phyloP scores from a whole-genome alignment of 1,140 invertebrate species.

The Littorina saxatilis region DNA sequence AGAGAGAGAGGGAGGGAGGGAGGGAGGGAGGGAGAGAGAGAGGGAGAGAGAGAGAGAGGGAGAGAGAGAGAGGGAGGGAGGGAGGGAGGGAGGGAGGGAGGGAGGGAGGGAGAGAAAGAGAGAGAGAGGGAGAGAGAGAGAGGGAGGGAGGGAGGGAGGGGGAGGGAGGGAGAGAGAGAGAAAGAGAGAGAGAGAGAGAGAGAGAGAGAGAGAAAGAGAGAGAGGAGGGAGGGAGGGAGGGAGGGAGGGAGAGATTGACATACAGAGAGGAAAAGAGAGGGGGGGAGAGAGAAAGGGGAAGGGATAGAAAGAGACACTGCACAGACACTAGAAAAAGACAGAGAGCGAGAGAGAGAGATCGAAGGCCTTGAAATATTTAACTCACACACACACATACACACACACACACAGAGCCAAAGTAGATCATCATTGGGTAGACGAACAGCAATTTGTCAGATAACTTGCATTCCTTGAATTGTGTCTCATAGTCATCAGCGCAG shows the following conservation, averaged over 20 bases:
- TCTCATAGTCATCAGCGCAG: too few relatives aligned
- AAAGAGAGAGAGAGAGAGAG: background rate
- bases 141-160: background rate
- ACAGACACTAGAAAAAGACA: background rate
- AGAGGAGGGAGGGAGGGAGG: background rate
- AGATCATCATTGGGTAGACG: too few relatives aligned
- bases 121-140: background rate
- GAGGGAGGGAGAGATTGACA: too few relatives aligned
- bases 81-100: background rate
- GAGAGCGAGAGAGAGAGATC: background rate
- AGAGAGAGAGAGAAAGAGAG: background rate
- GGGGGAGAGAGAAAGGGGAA: background rate
- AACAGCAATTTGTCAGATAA: too few relatives aligned
- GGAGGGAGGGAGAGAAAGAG: background rate
- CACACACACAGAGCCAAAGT: too few relatives aligned
- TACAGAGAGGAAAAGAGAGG: background rate
- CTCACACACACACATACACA: too few relatives aligned
- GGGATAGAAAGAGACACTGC: background rate
- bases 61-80: background rate
- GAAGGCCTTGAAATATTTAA: too few relatives aligned
- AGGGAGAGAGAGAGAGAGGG: background rate
- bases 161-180: background rate
- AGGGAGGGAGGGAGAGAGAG: too few relatives aligned
- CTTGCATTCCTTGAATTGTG: too few relatives aligned
- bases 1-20: too few relatives aligned